Percentiles rank a stretch among this genome's conserved stretches.
phyloP scores from a whole-genome alignment of 2,113 vertebrate genomes.

The Sylvietta virens region DNA sequence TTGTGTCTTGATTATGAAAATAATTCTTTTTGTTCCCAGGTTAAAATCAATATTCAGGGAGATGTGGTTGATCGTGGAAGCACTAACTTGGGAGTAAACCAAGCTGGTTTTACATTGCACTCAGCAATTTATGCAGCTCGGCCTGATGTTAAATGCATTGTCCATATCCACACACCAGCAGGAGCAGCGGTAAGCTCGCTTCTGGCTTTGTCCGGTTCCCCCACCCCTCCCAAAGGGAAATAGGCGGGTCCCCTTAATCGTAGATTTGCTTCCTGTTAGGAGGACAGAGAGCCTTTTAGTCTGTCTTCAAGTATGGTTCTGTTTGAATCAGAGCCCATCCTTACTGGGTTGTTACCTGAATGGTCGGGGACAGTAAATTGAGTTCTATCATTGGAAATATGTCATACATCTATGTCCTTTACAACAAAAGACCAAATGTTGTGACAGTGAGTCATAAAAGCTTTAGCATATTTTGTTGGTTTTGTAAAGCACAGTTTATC shows the following conservation, averaged over 20 bases:
- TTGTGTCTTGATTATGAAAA: not conserved
- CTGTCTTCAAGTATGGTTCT: not conserved
- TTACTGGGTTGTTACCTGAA: not conserved
- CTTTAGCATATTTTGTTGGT: not conserved
- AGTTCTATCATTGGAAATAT: not conserved
- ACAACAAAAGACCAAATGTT: not conserved
- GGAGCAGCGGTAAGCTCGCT: constrained; percentile 84
- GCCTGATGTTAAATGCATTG: constrained; percentile 87
- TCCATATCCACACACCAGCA: constrained; percentile 91
- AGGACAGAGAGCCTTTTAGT: not conserved
- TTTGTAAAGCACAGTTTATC: not conserved
- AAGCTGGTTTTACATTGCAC: constrained; percentile 91
- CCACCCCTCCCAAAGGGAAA: not conserved
- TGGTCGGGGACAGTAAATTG: not conserved
- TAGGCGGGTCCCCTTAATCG: not conserved
- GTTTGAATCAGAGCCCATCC: not conserved
- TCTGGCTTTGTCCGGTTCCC: not conserved
- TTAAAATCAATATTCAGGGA: constrained; percentile 92
- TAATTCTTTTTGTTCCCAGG: constrained; percentile 65
- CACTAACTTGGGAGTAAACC: constrained; percentile 93
- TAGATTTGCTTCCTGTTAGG: not conserved
- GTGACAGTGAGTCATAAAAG: not conserved
- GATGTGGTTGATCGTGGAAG: constrained; percentile 92
- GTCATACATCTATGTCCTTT: not conserved
- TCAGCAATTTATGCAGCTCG: constrained; percentile 89